phyloP scores from a whole-genome alignment of 1,140 invertebrate genomes.

The Myzus persicae region DNA sequence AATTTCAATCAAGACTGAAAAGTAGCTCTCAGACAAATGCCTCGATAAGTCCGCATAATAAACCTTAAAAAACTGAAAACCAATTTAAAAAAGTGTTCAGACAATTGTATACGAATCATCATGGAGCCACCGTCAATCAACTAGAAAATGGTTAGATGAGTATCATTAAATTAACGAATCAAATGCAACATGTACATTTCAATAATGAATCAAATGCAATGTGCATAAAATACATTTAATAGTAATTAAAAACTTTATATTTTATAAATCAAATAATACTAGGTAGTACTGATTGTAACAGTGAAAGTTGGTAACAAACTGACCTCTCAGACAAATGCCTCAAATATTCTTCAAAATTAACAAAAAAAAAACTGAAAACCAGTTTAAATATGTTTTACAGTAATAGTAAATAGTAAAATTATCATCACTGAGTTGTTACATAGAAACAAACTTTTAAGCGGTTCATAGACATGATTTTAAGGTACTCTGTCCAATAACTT shows the following conservation, averaged over 20 bases:
- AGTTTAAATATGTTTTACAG: background rate
- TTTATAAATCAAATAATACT: background rate
- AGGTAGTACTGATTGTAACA: background rate
- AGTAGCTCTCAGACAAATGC: conserved; percentile 50
- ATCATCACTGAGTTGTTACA: background rate
- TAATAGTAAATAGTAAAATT: background rate
- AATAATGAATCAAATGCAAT: background rate
- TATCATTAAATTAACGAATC: background rate
- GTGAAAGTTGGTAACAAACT: background rate
- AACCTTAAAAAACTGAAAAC: conserved; percentile 53
- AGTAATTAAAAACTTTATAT: background rate
- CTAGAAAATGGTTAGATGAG: background rate
- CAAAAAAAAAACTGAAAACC: conserved; percentile 34
- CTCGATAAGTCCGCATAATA: conserved; percentile 40
- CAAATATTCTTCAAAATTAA: background rate
- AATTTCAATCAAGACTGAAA: background rate
- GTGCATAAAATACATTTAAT: background rate
- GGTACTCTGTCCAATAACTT: too few species aligned
- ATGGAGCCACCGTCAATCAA: conserved; percentile 23
- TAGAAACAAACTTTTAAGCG: background rate
- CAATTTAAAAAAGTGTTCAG: conserved; percentile 45
- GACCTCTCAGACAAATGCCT: conserved; percentile 36
- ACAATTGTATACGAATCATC: conserved; percentile 40
- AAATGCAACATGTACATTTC: background rate
- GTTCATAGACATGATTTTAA: too few species aligned